A percentile compares a stretch with the other conserved stretches of the same genome.
phyloP scores from a whole-genome alignment of 2,888 invertebrate genomes.

The Allacma fusca region DNA sequence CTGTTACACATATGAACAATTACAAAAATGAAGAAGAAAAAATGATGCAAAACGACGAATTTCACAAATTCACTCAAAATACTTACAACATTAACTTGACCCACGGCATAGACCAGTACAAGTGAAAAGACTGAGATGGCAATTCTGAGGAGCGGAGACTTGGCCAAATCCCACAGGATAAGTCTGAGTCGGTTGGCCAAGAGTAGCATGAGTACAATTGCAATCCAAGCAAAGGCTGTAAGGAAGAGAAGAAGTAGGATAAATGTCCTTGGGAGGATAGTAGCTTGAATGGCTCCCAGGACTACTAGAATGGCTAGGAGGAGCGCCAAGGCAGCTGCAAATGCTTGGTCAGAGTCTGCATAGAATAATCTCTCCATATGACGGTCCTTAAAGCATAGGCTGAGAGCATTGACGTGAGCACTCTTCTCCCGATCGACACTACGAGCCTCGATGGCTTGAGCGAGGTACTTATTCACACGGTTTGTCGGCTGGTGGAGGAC shows the following conservation, averaged over 20 bases:
- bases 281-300: slow-evolving; percentile 78
- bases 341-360: slow-evolving; percentile 83
- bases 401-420: slow-evolving; percentile 84
- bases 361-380: slow-evolving; percentile 87
- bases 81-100: slow-evolving; percentile 92
- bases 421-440: slow-evolving; percentile 90
- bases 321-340: slow-evolving; percentile 82
- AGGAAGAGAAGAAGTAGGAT: slow-evolving; percentile 84
- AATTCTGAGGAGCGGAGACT: slow-evolving; percentile 81
- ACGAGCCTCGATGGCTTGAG: slow-evolving; percentile 83
- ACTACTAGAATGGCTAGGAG: slow-evolving; percentile 75
- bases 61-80: too few species aligned
- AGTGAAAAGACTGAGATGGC: slow-evolving; percentile 88
- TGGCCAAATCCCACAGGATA: slow-evolving; percentile 85
- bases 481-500: slow-evolving; percentile 89
- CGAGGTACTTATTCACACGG: slow-evolving; percentile 89
- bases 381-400: slow-evolving; percentile 84
- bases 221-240: slow-evolving; percentile 89
- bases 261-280: slow-evolving; percentile 83
- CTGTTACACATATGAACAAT: too few species aligned
- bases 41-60: too few species aligned
- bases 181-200: slow-evolving; percentile 83
- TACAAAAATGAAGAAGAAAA: too few species aligned
- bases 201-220: slow-evolving; percentile 83
- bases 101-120: slow-evolving; percentile 84